Evolutionary conservation across 2,888 invertebrate genomes (phyloP), one percentile per base, ranked within the genome.

Genomic region (Zygaena filipendulae): DNA sequence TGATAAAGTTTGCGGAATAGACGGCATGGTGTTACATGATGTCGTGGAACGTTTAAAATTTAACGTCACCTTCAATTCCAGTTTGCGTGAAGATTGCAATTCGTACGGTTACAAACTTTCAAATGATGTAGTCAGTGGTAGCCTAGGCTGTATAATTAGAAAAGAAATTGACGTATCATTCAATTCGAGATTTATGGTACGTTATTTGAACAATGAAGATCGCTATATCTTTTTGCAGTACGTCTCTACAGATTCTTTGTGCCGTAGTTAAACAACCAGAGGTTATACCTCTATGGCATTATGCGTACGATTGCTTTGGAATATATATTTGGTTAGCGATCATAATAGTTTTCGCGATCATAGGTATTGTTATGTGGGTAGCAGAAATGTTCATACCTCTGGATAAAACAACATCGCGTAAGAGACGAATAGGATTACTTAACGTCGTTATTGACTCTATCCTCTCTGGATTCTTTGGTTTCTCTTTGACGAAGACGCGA

Each of bases 151-250:
- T 23, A 35, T 63, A 2, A 14, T 51, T 9, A 36, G 42, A 2
- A 33, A 43, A 4, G 39, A 52, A 16, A 33, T 59, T 11, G 66
- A 67, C 23, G 47, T 67, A 30, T 64, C 67, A 0, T 67, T 67
- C 18, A 63, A 64, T 39, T 59, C 67, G 2, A 49, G 66, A 28
- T 67, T 66, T 32, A 36, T 66, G 40, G 48, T 52, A 2, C 29
- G 14, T 16, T 67, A 62, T 32, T 34, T 46, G 1, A 20, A 41
- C 6, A 37, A 41, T 2, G 23, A n/a, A n/a, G n/a, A n/a, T n/a
- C n/a, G 35, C 2, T 43, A 52, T 30, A 29, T 39, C 25, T 66
- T 47, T 29, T 29, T 63, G 30, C 31, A 50, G 31, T 48, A 49
- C 25, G 32, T 62, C 4, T 33, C 33, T 7, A 36, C 36, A 1